A percentile compares a stretch with the other conserved stretches of the same genome.
phyloP scores from a whole-genome alignment of 2,888 invertebrate genomes.

The Tetranychus truncatus region DNA sequence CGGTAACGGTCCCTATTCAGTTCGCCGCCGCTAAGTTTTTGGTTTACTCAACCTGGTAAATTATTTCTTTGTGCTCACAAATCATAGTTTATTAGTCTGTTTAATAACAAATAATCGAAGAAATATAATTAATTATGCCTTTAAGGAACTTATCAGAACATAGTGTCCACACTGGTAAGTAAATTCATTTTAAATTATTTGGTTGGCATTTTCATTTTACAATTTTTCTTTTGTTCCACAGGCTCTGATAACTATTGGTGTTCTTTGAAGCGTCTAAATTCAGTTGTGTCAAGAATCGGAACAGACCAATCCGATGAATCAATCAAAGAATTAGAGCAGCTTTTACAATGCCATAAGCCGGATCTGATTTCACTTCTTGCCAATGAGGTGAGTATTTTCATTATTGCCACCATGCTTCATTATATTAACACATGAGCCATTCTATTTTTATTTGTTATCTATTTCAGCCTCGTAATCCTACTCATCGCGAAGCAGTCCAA shows the following conservation, averaged over 20 bases:
- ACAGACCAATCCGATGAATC: conserved; percentile 31
- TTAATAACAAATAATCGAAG: no score
- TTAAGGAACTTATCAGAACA: no score
- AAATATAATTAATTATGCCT: no score
- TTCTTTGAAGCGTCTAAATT: conserved; percentile 18
- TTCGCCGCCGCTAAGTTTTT: no score
- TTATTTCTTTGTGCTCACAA: no score
- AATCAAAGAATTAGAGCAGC: conserved; percentile 46
- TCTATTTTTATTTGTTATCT: conserved; percentile 20
- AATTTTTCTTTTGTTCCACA: background rate
- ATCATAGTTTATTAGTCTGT: no score
- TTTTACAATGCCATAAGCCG: conserved; percentile 59
- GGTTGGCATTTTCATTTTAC: background rate
- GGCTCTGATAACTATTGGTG: conserved; percentile 19
- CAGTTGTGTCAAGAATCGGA: conserved; percentile 28
- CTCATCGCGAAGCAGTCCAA: conserved; percentile 58
- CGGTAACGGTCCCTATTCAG: no score
- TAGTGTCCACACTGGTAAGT: no score
- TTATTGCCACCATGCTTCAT: background rate
- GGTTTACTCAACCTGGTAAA: no score
- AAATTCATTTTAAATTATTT: no score
- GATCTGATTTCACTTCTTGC: conserved; percentile 64
- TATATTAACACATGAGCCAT: background rate
- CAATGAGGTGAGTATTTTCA: conserved; percentile 53
- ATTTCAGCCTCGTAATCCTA: conserved; percentile 43